phyloP scores from a whole-genome alignment of 2,888 invertebrate genomes.

The Cordilura impudica region DNA sequence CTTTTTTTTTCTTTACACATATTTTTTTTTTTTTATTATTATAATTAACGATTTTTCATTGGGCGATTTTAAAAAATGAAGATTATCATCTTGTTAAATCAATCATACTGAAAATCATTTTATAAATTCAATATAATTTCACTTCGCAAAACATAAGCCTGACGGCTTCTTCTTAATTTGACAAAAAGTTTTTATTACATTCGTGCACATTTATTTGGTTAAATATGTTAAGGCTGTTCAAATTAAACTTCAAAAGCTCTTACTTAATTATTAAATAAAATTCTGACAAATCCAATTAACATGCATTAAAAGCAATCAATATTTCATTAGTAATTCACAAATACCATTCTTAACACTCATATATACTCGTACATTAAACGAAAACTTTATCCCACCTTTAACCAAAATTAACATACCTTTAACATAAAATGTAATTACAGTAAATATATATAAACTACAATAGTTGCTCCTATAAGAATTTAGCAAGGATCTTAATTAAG shows the following conservation, averaged over 20 bases:
- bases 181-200: no score
- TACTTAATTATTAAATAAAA: slow-evolving; percentile 11
- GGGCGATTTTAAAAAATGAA: no score
- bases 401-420: background rate
- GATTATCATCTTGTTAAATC: no score
- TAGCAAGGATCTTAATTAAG: slow-evolving; percentile 30
- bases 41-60: no score
- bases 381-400: slow-evolving; percentile 21
- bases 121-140: no score
- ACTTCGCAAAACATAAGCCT: no score
- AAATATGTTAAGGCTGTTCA: no score
- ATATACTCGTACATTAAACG: background rate
- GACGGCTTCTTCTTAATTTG: no score
- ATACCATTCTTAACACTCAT: background rate
- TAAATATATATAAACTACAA: background rate
- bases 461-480: slow-evolving; percentile 5
- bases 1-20: no score
- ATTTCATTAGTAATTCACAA: background rate
- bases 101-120: no score
- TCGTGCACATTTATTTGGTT: no score
- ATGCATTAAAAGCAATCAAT: slow-evolving; percentile 31
- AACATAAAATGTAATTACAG: background rate
- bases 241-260: background rate
- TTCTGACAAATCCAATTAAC: slow-evolving; percentile 16
- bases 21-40: no score